phyloP scores from a whole-genome alignment of 2,113 vertebrate species.

The Paralichthys olivaceus region DNA sequence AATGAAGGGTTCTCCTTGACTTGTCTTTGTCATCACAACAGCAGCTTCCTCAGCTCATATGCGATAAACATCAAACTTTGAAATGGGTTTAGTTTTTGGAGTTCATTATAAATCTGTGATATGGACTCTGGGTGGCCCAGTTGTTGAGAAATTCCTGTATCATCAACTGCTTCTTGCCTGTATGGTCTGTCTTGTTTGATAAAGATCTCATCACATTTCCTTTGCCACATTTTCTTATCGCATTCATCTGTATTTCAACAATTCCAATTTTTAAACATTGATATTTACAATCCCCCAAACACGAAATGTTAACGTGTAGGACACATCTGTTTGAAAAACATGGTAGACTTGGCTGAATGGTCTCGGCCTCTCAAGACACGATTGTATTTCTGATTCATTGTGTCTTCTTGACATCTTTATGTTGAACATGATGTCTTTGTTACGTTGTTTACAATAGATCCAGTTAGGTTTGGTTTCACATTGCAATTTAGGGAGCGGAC shows the following conservation, averaged over 20 bases:
- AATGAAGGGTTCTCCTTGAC: slow-evolving; percentile 43
- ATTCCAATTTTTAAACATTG: neutral
- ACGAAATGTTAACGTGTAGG: slow-evolving; percentile 6
- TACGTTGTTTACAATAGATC: no score
- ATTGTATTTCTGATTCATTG: neutral
- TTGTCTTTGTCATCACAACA: slow-evolving; percentile 29
- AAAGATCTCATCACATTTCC: slow-evolving; percentile 6
- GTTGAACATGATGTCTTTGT: no score
- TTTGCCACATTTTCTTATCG: neutral
- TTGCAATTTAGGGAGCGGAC: no score
- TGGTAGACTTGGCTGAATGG: neutral
- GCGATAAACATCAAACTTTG: slow-evolving; percentile 22
- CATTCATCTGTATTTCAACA: slow-evolving; percentile 2
- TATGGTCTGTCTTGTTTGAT: slow-evolving; percentile 12
- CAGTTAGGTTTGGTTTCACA: no score
- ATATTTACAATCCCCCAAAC: neutral
- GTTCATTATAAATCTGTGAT: slow-evolving; percentile 19
- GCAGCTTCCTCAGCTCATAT: slow-evolving; percentile 14
- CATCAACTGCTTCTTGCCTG: slow-evolving; percentile 7
- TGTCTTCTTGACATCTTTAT: neutral
- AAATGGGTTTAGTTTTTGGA: slow-evolving; percentile 41
- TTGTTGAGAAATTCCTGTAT: slow-evolving; percentile 28
- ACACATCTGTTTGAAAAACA: slow-evolving; percentile 18
- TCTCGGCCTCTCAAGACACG: neutral
- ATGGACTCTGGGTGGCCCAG: slow-evolving; percentile 38